Evolutionary conservation across 1,140 invertebrate genomes (phyloP), one percentile per base, ranked within the genome.

Genomic region (Lithobius niger): DNA sequence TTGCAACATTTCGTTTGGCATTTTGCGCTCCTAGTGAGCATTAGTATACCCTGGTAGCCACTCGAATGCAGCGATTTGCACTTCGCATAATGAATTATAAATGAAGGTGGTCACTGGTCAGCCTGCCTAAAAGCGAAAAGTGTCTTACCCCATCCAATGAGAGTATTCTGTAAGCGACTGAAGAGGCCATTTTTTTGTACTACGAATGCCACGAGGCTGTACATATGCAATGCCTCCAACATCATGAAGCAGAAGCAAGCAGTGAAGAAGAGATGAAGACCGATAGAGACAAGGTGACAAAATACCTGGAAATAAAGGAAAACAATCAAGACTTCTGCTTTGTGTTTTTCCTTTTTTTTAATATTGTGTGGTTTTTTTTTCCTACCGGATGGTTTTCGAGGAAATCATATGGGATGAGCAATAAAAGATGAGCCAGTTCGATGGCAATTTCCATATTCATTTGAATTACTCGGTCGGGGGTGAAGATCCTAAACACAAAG

Each of bases 381-480:
- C 31, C 31, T 54, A 53, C 51, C 16, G 25, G 25, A 36, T 53
- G 21, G 0, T 28, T 27, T 15, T 62, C 42, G 13, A 40, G 27
- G 2, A 58, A 49, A 24, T 44, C 55, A 21, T 51, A 10, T 0
- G 66, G 65, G 24, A 64, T 58, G 10, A 68, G 51, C 1, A 68
- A 61, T n/a, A 65, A 60, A 26, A 64, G 36, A 56, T 68, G 66
- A n/a, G 64, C 65, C 10, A 54, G 27, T 1, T 66, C 42, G 10
- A 68, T 50, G 18, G 66, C 61, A 6, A 67, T 65, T 52, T 68
- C 66, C 65, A 67, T 67, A 55, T 67, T 67, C 66, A 68, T 68
- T 55, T 68, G 66, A 48, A 68, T 68, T 15, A 68, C 59, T 6
- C 65, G 31, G 27, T 65, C 65, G 10, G 62, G 54, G 6, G 67